A percentile compares a stretch with the other conserved stretches of the same genome.
Evolutionary conservation across 92 coral and sea anemone species (phyloP).

Genomic region (Ricordea florida): DNA sequence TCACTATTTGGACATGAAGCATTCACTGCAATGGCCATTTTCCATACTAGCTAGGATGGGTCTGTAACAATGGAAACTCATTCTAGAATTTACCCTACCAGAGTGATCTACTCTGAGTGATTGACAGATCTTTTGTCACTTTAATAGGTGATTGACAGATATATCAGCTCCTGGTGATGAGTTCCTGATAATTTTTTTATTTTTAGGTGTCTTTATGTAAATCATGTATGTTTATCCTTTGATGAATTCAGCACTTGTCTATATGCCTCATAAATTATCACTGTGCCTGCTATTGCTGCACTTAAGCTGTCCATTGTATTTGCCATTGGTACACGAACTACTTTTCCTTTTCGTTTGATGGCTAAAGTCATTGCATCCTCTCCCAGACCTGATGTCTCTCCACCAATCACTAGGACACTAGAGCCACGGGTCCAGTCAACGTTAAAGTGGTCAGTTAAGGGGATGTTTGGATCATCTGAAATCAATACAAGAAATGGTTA

Average conservation of each 20-base stretch:
- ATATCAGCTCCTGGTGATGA: too few relatives aligned
- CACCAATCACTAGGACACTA: constrained; percentile 73
- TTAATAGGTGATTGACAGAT: too few relatives aligned
- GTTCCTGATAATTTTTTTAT: too few relatives aligned
- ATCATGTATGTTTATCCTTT: too few relatives aligned
- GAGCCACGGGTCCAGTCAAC: constrained; percentile 77
- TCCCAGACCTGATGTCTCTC: constrained; percentile 82
- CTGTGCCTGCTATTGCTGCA: constrained; percentile 76
- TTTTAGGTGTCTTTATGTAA: too few relatives aligned
- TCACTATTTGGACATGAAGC: too few relatives aligned
- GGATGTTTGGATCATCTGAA: neutral
- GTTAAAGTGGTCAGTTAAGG: constrained; percentile 20
- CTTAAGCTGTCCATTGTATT: constrained; percentile 70
- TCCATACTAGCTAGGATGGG: too few relatives aligned
- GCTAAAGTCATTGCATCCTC: constrained; percentile 41
- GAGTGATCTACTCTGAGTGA: too few relatives aligned
- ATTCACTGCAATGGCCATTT: too few relatives aligned
- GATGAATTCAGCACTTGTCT: constrained; percentile 63
- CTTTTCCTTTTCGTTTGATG: constrained; percentile 13
- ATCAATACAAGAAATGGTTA: neutral
- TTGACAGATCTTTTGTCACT: too few relatives aligned
- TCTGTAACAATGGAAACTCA: too few relatives aligned
- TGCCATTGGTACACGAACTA: constrained; percentile 68
- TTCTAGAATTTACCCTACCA: too few relatives aligned
- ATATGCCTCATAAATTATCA: constrained; percentile 70